Evolutionary conservation across 2,113 vertebrate species (phyloP).

Genomic region (Cettia cetti): DNA sequence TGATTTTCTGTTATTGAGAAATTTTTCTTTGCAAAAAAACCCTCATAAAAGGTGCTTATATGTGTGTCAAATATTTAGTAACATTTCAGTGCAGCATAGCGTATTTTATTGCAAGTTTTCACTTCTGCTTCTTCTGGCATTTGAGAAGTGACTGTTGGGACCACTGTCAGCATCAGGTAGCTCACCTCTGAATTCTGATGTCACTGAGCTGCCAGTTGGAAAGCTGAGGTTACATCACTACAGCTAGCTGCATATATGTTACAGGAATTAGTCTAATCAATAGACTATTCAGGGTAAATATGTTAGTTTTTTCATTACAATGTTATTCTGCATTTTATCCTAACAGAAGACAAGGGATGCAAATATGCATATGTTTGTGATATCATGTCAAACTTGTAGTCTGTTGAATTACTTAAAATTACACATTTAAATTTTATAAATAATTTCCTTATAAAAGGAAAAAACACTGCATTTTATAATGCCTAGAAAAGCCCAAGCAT

Average conservation of each 20-base stretch:
- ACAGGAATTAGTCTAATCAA: background rate
- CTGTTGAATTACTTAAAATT: background rate
- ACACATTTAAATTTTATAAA: too few species aligned
- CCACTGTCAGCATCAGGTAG: background rate
- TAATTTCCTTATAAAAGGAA: background rate
- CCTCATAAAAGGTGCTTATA: background rate
- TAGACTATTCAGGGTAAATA: background rate
- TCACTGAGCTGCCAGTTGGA: background rate
- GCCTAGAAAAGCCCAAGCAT: background rate
- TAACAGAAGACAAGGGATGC: background rate
- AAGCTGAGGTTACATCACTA: background rate
- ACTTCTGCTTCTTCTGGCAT: background rate
- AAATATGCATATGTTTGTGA: background rate
- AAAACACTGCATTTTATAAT: background rate
- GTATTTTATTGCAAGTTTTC: background rate
- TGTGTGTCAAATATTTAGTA: background rate
- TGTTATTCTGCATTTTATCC: background rate
- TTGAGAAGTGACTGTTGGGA: background rate
- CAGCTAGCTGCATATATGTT: background rate
- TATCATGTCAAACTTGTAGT: background rate
- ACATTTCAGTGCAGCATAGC: background rate
- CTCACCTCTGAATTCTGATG: background rate
- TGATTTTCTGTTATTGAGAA: background rate
- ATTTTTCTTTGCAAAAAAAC: background rate
- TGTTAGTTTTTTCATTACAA: background rate